These are phyloP conservation scores for Lanistes nyassanus DNA, from an alignment of 1,140 invertebrate species.

Conservation along the genomic window DNA sequence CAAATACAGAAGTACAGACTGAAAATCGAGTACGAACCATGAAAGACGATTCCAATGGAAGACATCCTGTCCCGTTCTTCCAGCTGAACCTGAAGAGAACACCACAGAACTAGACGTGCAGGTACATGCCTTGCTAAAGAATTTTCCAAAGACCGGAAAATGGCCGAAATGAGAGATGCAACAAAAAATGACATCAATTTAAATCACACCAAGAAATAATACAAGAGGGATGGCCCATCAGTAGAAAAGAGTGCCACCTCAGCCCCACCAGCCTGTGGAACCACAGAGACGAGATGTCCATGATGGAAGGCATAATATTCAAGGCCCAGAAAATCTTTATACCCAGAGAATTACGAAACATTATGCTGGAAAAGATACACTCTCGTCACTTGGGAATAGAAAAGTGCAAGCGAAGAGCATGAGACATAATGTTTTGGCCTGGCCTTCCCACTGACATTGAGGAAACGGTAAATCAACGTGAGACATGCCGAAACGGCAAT, in stretches of 20 bases:
- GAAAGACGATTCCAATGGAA: slow-evolving; percentile 36
- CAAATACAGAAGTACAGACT: slow-evolving; percentile 44
- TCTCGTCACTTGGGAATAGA: slow-evolving; percentile 11
- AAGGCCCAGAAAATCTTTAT: slow-evolving; percentile 12
- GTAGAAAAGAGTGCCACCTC: not conserved
- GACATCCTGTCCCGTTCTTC: slow-evolving; percentile 34
- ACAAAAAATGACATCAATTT: slow-evolving; percentile 5
- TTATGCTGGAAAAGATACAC: slow-evolving; percentile 17
- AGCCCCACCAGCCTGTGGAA: not conserved
- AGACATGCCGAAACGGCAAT: not conserved
- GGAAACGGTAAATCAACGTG: not conserved
- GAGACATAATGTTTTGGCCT: slow-evolving; percentile 7
- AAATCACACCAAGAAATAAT: not conserved
- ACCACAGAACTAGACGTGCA: slow-evolving; percentile 5
- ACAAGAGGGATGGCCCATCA: slow-evolving; percentile 18
- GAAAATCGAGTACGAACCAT: slow-evolving; percentile 33
- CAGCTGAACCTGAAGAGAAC: slow-evolving; percentile 2
- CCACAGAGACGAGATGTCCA: slow-evolving; percentile 8
- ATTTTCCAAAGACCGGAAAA: slow-evolving; percentile 14
- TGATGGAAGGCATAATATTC: slow-evolving; percentile 9
- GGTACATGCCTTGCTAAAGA: slow-evolving; percentile 3
- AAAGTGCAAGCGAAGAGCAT: not conserved
- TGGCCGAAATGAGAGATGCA: slow-evolving; percentile 11
- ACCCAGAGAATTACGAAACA: not conserved
- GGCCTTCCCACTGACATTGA: slow-evolving; percentile 7